Evolutionary conservation across 2,797 vertebrate genomes (phyloP), one percentile per base, ranked within the genome.

Genomic region (Melopsittacus undulatus): DNA sequence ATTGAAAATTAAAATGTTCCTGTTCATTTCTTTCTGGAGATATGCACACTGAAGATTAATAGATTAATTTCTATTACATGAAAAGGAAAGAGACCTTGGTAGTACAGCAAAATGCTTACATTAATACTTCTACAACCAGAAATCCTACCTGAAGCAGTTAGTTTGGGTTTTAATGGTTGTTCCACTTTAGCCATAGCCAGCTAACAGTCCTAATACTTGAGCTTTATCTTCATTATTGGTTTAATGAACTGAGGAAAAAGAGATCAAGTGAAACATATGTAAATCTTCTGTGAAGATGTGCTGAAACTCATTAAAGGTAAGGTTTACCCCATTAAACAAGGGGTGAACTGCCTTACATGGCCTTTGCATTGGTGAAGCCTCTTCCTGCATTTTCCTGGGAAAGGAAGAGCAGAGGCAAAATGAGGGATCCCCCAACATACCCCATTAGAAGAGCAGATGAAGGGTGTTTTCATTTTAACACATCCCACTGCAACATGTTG

Each of bases 1-100:
- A 90, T 92, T 91, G 92, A 92, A 94, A 95, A 95, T 91, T 89
- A 91, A 90, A 94, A 92, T 64, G 63, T 84, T 96, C 77, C 83
- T 87, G 36, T 46, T 95, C 51, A 49, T 90, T 95, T 95, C 54
- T 91, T 97, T 88, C 87, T 75, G 23, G 22, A 67, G 51, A 91
- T 79, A 67, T 17, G 51, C 70, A 82, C 27, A 24, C 4, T 67
- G 89, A 89, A 95, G 83, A 82, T 86, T 92, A 96, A 91, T 91
- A 90, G 85, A 52, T 77, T 51, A 7, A 61, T 94, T 94, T 94
- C 92, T 94, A 82, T 82, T 84, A 73, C 0, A 30, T 79, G 54
- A 63, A 73, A 90, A 92, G 56, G 76, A 86, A 93, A 3, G 1
- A 24, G 51, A 56, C 68, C n/a, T 67, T 4, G 1, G 20, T 82